phyloP scores from a whole-genome alignment of 1,140 invertebrate species.

The Diachasma alloeum region DNA sequence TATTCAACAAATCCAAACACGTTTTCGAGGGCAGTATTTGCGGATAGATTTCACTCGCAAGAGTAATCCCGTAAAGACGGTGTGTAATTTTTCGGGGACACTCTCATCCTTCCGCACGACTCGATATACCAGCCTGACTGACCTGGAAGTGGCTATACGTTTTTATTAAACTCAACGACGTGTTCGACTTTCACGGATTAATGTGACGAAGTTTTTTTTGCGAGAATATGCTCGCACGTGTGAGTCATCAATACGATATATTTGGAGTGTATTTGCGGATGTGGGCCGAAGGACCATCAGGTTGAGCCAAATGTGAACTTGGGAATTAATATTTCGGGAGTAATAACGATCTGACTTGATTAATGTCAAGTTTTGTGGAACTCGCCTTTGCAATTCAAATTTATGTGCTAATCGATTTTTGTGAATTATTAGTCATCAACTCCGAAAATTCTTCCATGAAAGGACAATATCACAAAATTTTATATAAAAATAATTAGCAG shows the following conservation, averaged over 20 bases:
- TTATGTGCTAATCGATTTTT: background rate
- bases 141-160: background rate
- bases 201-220: background rate
- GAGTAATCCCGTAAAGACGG: background rate
- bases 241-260: background rate
- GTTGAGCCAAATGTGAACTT: background rate
- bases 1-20: background rate
- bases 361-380: background rate
- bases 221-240: background rate
- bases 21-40: background rate
- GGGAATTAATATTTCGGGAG: background rate
- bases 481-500: too few species aligned
- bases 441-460: too few species aligned
- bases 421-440: background rate
- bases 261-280: background rate
- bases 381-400: background rate
- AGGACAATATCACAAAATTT: too few species aligned
- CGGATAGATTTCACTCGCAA: background rate
- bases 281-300: background rate
- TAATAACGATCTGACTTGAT: background rate
- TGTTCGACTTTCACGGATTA: constrained; percentile 7
- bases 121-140: background rate
- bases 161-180: background rate
- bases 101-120: background rate
- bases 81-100: background rate